phyloP scores from a whole-genome alignment of 2,797 vertebrate genomes.

The Lepus townsendii region DNA sequence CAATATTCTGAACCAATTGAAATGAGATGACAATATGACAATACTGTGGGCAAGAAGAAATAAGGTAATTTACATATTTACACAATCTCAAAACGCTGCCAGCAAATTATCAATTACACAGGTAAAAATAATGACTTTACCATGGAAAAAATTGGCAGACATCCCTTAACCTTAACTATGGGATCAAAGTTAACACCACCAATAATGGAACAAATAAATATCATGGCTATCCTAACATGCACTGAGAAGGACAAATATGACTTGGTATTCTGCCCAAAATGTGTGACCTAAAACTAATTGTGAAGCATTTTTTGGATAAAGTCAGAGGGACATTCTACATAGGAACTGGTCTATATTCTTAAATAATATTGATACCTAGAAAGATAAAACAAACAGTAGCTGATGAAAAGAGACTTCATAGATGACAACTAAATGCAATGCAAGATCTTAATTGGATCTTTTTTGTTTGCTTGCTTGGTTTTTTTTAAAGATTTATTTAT shows the following conservation, averaged over 20 bases:
- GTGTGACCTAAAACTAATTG: neutral
- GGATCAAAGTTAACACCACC: neutral
- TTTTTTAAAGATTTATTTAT: too few relatives aligned
- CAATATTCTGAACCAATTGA: neutral
- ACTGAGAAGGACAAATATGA: neutral
- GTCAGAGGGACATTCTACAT: neutral
- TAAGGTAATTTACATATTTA: neutral
- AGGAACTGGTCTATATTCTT: neutral
- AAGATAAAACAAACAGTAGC: neutral
- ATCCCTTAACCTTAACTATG: neutral
- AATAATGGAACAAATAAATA: neutral
- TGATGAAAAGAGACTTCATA: neutral
- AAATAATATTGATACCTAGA: neutral
- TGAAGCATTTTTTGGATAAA: neutral
- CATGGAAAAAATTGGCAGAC: neutral
- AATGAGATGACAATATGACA: neutral
- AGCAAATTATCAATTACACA: neutral
- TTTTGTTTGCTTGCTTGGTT: too few relatives aligned
- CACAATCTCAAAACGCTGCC: neutral
- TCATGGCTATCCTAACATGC: neutral
- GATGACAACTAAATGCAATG: neutral
- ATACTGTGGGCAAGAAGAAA: neutral
- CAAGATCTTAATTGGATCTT: neutral
- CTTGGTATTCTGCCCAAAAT: neutral
- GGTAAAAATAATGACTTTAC: neutral